Conservation (phyloP, 1,140 invertebrate genomes). For the Trichonephila clavipes region DNA sequence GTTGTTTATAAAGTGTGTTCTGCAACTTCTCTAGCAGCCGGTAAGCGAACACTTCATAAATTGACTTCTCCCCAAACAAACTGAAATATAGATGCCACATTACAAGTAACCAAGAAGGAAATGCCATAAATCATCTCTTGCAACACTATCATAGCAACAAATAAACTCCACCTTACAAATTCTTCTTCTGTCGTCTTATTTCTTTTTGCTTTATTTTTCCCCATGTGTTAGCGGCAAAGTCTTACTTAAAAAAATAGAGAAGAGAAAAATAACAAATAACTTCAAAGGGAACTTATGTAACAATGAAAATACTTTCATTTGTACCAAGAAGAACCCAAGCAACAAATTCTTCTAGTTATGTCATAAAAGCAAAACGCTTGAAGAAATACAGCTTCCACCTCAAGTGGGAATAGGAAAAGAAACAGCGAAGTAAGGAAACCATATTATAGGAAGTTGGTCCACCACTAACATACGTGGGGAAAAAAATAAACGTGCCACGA, state of each 20-base stretch:
- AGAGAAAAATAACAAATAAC: background rate
- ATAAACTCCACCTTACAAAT: background rate
- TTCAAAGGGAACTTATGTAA: slow-evolving; percentile 33
- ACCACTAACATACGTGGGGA: background rate
- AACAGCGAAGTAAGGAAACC: slow-evolving; percentile 1
- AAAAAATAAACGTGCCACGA: slow-evolving; percentile 1
- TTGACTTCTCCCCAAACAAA: too few species aligned
- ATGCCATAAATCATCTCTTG: background rate
- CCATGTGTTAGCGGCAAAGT: background rate
- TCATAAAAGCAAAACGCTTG: slow-evolving; percentile 1
- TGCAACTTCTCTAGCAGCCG: too few species aligned
- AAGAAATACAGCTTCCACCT: slow-evolving; percentile 7
- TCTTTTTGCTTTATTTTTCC: background rate
- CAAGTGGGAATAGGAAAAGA: background rate
- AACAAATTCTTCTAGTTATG: slow-evolving; percentile 37
- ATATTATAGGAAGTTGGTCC: background rate
- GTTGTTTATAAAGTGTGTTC: too few species aligned
- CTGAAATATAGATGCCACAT: too few species aligned
- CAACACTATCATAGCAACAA: background rate
- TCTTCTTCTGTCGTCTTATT: background rate
- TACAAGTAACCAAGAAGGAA: background rate
- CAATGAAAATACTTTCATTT: slow-evolving; percentile 32
- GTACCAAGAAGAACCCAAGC: background rate
- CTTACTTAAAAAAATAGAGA: background rate
- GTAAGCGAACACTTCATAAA: too few species aligned